These are phyloP conservation scores for Puntigrus tetrazona DNA, from an alignment of 2,113 vertebrate species.

Conservation along the genomic window DNA sequence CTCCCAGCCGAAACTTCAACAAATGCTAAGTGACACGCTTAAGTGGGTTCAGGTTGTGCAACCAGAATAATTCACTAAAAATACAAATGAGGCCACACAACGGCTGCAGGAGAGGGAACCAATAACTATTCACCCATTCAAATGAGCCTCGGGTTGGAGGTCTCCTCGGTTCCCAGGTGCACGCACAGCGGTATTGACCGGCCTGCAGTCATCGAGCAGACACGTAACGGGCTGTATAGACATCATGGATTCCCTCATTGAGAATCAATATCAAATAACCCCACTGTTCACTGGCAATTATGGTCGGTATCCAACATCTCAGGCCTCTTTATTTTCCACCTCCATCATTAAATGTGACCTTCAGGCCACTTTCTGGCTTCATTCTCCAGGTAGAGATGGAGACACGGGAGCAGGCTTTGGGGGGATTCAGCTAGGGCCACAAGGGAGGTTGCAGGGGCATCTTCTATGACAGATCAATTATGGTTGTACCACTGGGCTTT, in stretches of 20 bases:
- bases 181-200: constrained; percentile 58
- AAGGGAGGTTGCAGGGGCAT: constrained; percentile 70
- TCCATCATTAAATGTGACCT: constrained; percentile 68
- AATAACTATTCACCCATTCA: constrained; percentile 71
- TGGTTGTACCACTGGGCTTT: constrained; percentile 76
- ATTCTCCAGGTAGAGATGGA: constrained; percentile 52
- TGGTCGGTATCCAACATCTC: constrained; percentile 63
- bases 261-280: constrained; percentile 82
- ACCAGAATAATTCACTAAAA: constrained; percentile 79
- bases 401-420: constrained; percentile 59
- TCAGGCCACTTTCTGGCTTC: constrained; percentile 66
- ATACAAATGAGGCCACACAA: constrained; percentile 76
- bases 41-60: constrained; percentile 80
- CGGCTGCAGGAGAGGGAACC: constrained; percentile 47
- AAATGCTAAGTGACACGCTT: constrained; percentile 79
- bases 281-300: constrained; percentile 75
- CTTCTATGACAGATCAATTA: constrained; percentile 83
- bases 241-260: constrained; percentile 75
- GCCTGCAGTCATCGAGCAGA: constrained; percentile 59
- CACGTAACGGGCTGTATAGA: constrained; percentile 71
- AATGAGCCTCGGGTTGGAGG: constrained; percentile 54
- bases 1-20: constrained; percentile 74
- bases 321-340: constrained; percentile 69
- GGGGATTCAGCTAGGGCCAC: constrained; percentile 71
- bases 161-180: constrained; percentile 41